Percentiles rank a stretch among this genome's conserved stretches.
Evolutionary conservation across 2,797 vertebrate species (phyloP).

Genomic region (Lacerta viridis): DNA sequence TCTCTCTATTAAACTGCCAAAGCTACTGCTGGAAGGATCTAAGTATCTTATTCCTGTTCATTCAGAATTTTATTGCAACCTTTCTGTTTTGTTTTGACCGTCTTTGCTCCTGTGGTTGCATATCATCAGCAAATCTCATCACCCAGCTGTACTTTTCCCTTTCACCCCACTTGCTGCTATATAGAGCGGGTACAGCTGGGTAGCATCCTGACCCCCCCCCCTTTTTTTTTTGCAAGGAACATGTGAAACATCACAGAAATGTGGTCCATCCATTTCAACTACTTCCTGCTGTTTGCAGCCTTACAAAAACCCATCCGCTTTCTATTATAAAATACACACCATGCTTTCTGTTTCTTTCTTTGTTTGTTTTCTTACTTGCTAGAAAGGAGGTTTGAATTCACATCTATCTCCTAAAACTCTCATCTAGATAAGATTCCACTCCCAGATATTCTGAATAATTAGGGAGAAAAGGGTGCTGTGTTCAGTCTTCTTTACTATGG

Average conservation of each 20-base stretch:
- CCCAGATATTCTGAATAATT: background rate
- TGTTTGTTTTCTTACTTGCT: background rate
- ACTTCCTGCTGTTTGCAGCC: constrained; percentile 52
- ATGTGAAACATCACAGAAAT: constrained; percentile 47
- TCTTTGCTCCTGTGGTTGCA: constrained; percentile 20
- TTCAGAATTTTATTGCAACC: background rate
- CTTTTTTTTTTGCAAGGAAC: constrained; percentile 40
- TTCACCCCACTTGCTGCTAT: constrained; percentile 26
- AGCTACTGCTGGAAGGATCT: background rate
- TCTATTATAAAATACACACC: constrained; percentile 58
- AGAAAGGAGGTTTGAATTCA: background rate
- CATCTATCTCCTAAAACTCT: background rate
- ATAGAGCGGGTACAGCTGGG: constrained; percentile 16
- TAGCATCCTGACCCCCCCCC: constrained; percentile 13
- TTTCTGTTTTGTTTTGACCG: background rate
- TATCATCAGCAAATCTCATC: constrained; percentile 47
- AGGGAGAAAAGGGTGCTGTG: background rate
- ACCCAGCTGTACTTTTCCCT: background rate
- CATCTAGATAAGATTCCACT: background rate
- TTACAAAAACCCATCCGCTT: constrained; percentile 23
- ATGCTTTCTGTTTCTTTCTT: background rate
- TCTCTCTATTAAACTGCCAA: background rate
- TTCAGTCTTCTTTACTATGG: background rate
- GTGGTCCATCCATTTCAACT: constrained; percentile 63
- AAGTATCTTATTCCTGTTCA: constrained; percentile 25